Evolutionary conservation across 2,797 vertebrate species (phyloP).

Genomic region (Tiaroga cobitis): DNA sequence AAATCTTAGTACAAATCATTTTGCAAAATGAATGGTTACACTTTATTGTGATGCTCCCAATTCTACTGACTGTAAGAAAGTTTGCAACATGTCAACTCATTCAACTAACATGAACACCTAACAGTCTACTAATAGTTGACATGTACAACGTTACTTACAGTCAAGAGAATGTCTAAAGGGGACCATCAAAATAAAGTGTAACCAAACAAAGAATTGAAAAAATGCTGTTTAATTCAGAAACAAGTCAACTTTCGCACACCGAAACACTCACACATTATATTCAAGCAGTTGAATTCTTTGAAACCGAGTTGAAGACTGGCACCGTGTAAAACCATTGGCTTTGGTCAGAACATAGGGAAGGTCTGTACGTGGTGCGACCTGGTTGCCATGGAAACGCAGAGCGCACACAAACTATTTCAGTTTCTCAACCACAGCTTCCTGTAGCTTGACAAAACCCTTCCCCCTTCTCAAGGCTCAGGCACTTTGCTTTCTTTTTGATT

Average conservation of each 20-base stretch:
- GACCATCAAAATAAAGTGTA: not conserved
- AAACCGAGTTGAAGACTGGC: not conserved
- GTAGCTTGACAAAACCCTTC: conserved; percentile 55
- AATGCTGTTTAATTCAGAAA: not conserved
- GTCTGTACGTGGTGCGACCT: conserved; percentile 73
- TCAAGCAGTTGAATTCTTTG: not conserved
- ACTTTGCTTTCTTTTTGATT: conserved; percentile 51
- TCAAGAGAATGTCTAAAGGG: not conserved
- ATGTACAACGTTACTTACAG: not conserved
- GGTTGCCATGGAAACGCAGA: conserved; percentile 79
- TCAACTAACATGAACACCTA: not conserved
- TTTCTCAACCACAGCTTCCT: conserved; percentile 86
- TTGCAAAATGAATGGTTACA: not conserved
- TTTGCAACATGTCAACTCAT: not conserved
- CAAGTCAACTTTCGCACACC: not conserved
- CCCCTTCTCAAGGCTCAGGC: conserved; percentile 31
- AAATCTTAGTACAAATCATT: not conserved
- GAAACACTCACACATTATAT: not conserved
- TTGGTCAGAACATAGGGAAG: conserved; percentile 73
- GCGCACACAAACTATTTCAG: conserved; percentile 74
- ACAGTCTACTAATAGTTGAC: not conserved
- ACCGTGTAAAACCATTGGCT: not conserved
- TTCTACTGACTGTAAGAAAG: not conserved
- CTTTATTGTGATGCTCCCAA: not conserved
- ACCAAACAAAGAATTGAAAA: not conserved